These are phyloP conservation scores for Vipera latastei DNA, from an alignment of 2,797 vertebrate genomes.

Conservation along the genomic window DNA sequence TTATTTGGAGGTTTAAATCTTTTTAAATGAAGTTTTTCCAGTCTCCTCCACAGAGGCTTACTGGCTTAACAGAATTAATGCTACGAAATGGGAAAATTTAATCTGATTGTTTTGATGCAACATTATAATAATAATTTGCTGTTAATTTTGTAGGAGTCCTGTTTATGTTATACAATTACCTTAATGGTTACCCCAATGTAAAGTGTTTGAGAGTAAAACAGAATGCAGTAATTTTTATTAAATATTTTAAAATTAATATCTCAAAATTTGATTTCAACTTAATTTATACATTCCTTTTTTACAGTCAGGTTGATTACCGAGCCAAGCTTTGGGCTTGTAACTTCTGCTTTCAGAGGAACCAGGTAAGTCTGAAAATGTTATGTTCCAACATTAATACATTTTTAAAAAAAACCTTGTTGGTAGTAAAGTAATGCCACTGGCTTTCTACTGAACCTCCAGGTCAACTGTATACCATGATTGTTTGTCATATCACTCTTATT, in stretches of 20 bases:
- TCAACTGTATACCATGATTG: not conserved
- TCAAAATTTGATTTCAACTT: not conserved
- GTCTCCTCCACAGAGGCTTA: no score
- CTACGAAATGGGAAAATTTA: not conserved
- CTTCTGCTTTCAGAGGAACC: constrained; percentile 98
- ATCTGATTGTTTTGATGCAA: not conserved
- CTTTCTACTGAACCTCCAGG: not conserved
- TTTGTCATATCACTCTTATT: not conserved
- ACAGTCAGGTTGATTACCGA: constrained; percentile 93
- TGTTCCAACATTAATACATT: not conserved
- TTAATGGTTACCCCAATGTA: not conserved
- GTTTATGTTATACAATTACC: not conserved
- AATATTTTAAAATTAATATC: not conserved
- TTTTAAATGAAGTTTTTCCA: no score
- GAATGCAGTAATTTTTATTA: not conserved
- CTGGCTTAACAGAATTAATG: not conserved
- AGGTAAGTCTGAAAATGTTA: constrained; percentile 73
- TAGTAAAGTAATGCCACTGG: not conserved
- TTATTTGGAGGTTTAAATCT: no score
- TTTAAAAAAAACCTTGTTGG: not conserved
- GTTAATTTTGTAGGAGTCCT: not conserved
- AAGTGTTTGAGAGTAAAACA: not conserved
- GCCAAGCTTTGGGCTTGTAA: constrained; percentile 98
- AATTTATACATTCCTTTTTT: constrained; percentile 47
- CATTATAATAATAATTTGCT: not conserved